A percentile compares a stretch with the other conserved stretches of the same genome.
phyloP scores from a whole-genome alignment of 2,888 invertebrate species.

The Ochropacha duplaris region DNA sequence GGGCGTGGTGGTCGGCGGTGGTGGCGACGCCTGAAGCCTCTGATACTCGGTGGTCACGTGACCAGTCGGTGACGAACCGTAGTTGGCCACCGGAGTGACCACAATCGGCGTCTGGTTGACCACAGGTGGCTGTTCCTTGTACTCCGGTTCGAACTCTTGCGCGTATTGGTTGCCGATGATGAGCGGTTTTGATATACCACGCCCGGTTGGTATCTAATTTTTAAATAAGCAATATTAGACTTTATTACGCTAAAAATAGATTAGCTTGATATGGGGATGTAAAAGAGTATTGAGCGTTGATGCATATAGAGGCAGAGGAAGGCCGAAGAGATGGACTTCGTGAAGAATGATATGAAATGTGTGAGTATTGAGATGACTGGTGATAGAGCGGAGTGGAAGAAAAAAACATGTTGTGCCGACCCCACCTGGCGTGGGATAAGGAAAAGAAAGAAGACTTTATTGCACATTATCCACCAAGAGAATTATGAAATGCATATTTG shows the following conservation, averaged over 20 bases:
- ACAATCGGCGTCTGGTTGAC: conserved; percentile 28
- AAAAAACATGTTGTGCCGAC: too few relatives aligned
- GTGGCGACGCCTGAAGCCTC: conserved; percentile 64
- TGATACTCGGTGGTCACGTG: conserved; percentile 52
- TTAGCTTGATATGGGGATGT: too few relatives aligned
- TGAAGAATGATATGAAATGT: too few relatives aligned
- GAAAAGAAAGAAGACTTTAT: too few relatives aligned
- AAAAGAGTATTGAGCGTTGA: too few relatives aligned
- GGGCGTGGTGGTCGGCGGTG: conserved; percentile 62
- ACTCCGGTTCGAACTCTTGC: conserved; percentile 73
- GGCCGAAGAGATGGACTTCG: too few relatives aligned
- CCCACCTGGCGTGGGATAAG: too few relatives aligned
- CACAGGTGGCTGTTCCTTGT: conserved; percentile 47
- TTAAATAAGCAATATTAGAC: neutral
- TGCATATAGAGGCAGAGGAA: too few relatives aligned
- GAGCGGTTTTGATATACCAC: conserved; percentile 69
- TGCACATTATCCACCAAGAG: too few relatives aligned
- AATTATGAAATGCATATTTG: too few relatives aligned
- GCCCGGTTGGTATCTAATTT: conserved; percentile 65
- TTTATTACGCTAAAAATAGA: neutral
- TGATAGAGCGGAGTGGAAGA: too few relatives aligned
- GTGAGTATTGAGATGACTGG: too few relatives aligned
- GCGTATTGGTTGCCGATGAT: conserved; percentile 79
- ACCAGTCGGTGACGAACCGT: conserved; percentile 52
- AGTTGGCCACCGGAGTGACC: conserved; percentile 31